Percentiles rank a stretch among this genome's conserved stretches.
These are phyloP conservation scores for Clarias laeviceps DNA, from an alignment of 2,797 vertebrate species.

Conservation along the genomic window DNA sequence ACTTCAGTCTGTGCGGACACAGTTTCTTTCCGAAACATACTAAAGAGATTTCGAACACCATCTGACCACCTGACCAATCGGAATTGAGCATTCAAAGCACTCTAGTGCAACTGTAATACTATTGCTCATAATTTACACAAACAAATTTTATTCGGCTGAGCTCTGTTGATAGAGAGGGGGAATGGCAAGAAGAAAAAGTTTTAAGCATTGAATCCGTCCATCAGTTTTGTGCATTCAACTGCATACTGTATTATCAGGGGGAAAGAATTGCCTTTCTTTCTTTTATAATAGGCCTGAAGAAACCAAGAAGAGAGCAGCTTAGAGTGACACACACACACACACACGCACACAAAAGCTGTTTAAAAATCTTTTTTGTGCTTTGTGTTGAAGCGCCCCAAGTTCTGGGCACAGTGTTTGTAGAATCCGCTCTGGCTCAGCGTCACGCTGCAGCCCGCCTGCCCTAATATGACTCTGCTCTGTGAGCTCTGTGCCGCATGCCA, in stretches of 20 bases:
- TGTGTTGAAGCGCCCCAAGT: background rate
- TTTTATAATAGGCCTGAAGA: constrained; percentile 29
- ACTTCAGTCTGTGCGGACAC: background rate
- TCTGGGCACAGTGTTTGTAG: constrained; percentile 43
- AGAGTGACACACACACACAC: constrained; percentile 20
- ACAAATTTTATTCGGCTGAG: background rate
- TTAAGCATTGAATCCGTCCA: constrained; percentile 58
- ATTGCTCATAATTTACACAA: background rate
- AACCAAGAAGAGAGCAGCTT: constrained; percentile 11
- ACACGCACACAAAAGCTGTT: constrained; percentile 53
- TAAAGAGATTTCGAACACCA: background rate
- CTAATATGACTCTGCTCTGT: constrained; percentile 77
- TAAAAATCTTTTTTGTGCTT: constrained; percentile 60
- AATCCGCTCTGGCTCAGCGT: constrained; percentile 43
- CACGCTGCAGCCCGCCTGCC: constrained; percentile 67
- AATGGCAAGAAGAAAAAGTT: background rate
- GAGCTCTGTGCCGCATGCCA: constrained; percentile 75
- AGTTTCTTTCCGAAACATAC: background rate
- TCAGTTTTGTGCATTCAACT: constrained; percentile 52
- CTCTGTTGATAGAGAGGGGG: background rate
- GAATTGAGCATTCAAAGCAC: background rate
- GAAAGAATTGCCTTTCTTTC: constrained; percentile 16
- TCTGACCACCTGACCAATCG: background rate
- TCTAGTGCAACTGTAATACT: background rate
- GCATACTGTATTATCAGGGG: constrained; percentile 55